phyloP scores from a whole-genome alignment of 2,797 vertebrate species.

The Odontamblyopus rebecca region DNA sequence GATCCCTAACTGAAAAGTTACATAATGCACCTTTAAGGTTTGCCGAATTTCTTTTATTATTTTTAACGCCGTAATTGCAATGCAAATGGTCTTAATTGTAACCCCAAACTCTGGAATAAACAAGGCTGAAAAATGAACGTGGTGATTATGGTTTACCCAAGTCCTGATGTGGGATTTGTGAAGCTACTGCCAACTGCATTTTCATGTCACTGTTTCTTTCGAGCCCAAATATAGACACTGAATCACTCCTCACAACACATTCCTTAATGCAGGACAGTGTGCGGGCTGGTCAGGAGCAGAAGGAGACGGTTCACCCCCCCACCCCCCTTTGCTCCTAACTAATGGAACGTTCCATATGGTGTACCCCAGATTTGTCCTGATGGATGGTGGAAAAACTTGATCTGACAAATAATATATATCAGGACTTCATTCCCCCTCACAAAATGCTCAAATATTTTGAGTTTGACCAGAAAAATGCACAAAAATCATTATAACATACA shows the following conservation, averaged over 20 bases:
- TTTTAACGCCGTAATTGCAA: constrained; percentile 86
- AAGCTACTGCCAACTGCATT: constrained; percentile 79
- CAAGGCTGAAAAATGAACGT: constrained; percentile 80
- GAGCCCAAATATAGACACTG: constrained; percentile 75
- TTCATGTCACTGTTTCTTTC: constrained; percentile 81
- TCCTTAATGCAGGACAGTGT: constrained; percentile 73
- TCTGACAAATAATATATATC: constrained; percentile 69
- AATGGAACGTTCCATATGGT: constrained; percentile 67
- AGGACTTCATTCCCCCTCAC: constrained; percentile 43
- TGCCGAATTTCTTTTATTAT: constrained; percentile 82
- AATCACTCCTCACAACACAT: constrained; percentile 77
- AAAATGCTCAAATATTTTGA: constrained; percentile 57
- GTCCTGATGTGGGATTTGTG: constrained; percentile 83
- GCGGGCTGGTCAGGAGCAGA: constrained; percentile 57
- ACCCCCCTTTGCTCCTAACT: constrained; percentile 54
- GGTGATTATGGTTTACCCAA: constrained; percentile 81
- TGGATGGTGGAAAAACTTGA: constrained; percentile 70
- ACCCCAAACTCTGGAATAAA: constrained; percentile 84
- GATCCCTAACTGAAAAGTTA: no score
- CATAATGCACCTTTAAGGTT: constrained; percentile 32
- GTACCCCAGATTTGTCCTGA: constrained; percentile 60
- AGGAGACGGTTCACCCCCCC: constrained; percentile 57
- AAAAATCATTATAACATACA: constrained; percentile 56
- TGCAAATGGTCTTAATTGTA: constrained; percentile 84
- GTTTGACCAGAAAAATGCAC: constrained; percentile 52